A percentile compares a stretch with the other conserved stretches of the same genome.
Conservation (phyloP, 2,113 vertebrate species). For the Loxodonta africana region DNA sequence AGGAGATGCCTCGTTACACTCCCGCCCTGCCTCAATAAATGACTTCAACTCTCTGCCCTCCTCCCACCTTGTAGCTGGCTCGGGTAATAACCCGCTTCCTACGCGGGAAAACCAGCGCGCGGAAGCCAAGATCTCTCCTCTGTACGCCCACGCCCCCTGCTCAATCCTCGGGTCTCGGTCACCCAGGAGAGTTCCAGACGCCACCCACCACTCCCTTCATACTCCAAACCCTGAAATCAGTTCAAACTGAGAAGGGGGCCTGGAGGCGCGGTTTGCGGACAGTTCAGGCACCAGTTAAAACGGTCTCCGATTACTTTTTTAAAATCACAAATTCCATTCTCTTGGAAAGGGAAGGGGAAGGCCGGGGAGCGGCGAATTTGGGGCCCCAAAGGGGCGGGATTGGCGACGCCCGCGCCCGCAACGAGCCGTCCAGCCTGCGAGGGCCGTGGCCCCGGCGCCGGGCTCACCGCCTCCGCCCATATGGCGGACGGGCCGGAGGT, state of each 20-base stretch:
- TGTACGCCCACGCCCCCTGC: background rate
- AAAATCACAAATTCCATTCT: background rate
- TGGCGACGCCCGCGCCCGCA: background rate
- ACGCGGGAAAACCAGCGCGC: constrained; percentile 42
- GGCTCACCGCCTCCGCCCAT: constrained; percentile 86
- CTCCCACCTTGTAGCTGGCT: background rate
- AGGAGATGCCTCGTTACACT: fast-evolving
- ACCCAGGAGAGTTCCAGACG: fast-evolving
- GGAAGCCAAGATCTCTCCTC: background rate
- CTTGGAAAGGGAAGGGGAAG: background rate
- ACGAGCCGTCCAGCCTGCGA: background rate
- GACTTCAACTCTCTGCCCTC: background rate
- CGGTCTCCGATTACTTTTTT: background rate
- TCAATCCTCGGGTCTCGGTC: background rate
- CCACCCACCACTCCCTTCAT: too few relatives aligned
- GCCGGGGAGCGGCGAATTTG: constrained; percentile 13
- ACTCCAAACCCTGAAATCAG: background rate
- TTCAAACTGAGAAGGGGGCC: background rate
- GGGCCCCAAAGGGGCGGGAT: constrained; percentile 46
- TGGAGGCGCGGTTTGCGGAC: background rate
- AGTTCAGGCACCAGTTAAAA: background rate
- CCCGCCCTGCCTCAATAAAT: background rate
- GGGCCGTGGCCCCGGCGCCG: constrained; percentile 65
- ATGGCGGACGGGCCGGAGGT: constrained; percentile 87
- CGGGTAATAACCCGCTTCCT: constrained; percentile 46